Evolutionary conservation across 2,888 invertebrate genomes (phyloP).

Genomic region (Pimpla rufipes): DNA sequence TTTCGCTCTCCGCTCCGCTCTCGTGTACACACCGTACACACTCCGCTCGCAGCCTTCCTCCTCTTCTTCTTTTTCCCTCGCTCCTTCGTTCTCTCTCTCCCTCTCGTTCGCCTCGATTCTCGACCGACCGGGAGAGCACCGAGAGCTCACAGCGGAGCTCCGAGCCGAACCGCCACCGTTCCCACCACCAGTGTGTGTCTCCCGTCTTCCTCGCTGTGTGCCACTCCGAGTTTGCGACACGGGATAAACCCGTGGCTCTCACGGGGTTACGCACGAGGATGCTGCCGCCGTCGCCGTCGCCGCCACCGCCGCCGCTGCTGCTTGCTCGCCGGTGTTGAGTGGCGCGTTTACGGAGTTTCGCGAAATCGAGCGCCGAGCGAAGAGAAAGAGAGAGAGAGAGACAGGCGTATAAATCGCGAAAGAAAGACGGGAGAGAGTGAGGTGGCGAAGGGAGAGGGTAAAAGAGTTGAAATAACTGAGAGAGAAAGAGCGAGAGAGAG

Average conservation of each 20-base stretch:
- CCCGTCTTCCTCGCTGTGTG: conserved; percentile 7
- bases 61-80: conserved; percentile 7
- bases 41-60: conserved; percentile 26
- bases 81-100: conserved; percentile 4
- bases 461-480: conserved; percentile 55
- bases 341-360: conserved; percentile 62
- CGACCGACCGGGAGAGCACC: conserved; percentile 35
- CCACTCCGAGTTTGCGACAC: conserved; percentile 34
- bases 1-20: conserved; percentile 63
- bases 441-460: conserved; percentile 28
- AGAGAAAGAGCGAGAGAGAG: conserved; percentile 36
- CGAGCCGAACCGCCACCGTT: conserved; percentile 34
- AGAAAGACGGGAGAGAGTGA: conserved; percentile 32
- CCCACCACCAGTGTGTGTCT: conserved; percentile 22
- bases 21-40: conserved; percentile 12
- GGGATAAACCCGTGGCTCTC: conserved; percentile 31
- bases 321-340: conserved; percentile 62
- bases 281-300: conserved; percentile 31
- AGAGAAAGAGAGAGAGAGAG: conserved; percentile 44
- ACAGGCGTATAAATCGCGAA: conserved; percentile 9
- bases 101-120: conserved; percentile 37
- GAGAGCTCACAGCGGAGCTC: conserved; percentile 11
- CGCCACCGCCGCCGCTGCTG: conserved; percentile 43
- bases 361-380: conserved; percentile 49
- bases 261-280: conserved; percentile 54